Conservation (phyloP, 2,797 vertebrate species). For the Siniperca scherzeri region DNA sequence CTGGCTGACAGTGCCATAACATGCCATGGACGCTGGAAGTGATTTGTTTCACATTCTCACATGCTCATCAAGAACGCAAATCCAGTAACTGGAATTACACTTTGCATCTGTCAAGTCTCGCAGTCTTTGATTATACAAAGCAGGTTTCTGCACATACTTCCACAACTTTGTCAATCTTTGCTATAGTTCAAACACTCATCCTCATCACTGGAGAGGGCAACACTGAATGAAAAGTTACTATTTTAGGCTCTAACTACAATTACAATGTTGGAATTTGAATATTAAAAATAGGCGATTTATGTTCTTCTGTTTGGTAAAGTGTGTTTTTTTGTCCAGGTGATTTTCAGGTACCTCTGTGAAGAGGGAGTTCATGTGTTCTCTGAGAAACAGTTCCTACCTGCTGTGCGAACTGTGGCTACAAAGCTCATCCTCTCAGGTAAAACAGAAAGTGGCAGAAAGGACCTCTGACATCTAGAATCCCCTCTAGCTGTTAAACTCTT, state of each 20-base stretch:
- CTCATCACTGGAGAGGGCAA: neutral
- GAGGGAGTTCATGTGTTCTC: constrained; percentile 82
- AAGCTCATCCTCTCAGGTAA: constrained; percentile 91
- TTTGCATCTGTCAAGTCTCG: neutral
- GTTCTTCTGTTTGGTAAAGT: neutral
- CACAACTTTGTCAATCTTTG: neutral
- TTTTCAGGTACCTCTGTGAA: constrained; percentile 88
- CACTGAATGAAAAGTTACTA: neutral
- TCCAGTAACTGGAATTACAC: neutral
- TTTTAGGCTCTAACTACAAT: neutral
- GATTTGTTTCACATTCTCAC: neutral
- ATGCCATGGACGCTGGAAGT: neutral
- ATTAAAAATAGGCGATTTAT: neutral
- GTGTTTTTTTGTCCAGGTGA: constrained; percentile 82
- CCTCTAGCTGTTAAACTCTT: neutral
- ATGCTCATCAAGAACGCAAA: neutral
- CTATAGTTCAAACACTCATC: neutral
- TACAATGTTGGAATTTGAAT: neutral
- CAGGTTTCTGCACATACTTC: neutral
- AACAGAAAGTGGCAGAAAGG: neutral
- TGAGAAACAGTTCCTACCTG: constrained; percentile 88
- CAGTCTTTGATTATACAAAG: neutral
- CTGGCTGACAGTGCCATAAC: neutral
- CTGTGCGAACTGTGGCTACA: constrained; percentile 84
- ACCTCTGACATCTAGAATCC: neutral